phyloP scores from a whole-genome alignment of 53 echinoderm and acorn worm species.

The Holothuria leucospilota region DNA sequence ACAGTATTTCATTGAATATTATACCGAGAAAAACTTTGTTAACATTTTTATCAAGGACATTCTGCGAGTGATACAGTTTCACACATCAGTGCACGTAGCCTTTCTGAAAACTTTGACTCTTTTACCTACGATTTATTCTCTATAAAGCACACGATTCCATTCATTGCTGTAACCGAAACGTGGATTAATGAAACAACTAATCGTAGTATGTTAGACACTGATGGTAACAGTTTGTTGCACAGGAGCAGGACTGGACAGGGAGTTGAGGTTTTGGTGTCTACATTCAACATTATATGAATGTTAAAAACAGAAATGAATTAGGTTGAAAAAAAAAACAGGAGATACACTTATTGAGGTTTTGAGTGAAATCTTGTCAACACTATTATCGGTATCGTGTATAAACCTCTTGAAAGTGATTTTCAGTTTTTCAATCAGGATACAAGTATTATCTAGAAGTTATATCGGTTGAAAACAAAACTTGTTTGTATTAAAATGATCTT shows the following conservation, averaged over 20 bases:
- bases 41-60: background rate
- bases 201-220: too few relatives aligned
- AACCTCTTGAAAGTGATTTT: background rate
- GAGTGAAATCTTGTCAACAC: slow-evolving; percentile 6
- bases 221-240: too few relatives aligned
- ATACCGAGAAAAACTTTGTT: background rate
- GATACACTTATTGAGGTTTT: background rate
- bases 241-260: too few relatives aligned
- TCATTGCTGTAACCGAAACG: slow-evolving; percentile 3
- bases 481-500: background rate
- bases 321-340: background rate
- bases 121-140: background rate
- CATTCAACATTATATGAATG: background rate
- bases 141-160: background rate
- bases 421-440: background rate
- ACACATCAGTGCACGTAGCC: background rate
- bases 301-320: background rate
- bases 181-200: too few relatives aligned
- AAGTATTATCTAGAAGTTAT: too few relatives aligned
- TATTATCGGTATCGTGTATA: slow-evolving; percentile 8
- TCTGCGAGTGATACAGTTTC: background rate
- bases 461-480: too few relatives aligned
- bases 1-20: slow-evolving; percentile 2
- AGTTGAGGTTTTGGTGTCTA: too few relatives aligned
- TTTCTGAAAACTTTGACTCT: background rate